phyloP scores from a whole-genome alignment of 1,140 invertebrate species.

The Armadillidium nasatum region DNA sequence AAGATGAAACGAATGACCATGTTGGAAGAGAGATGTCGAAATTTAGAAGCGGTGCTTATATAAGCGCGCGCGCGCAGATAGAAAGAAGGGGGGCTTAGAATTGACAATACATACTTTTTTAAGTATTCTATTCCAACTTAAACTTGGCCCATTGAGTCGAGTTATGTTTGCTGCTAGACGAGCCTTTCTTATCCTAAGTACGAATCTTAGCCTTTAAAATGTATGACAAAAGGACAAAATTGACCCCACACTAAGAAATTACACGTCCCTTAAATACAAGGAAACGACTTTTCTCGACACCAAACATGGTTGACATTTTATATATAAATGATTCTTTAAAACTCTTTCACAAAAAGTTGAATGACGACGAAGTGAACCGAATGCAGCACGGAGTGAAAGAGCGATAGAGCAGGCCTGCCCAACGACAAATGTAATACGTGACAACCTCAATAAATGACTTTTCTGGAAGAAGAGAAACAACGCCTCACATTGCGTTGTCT shows the following conservation, averaged over 20 bases:
- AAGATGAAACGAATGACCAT: not conserved
- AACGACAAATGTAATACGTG: not conserved
- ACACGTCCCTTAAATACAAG: not conserved
- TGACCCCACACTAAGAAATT: not conserved
- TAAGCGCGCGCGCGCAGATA: not conserved
- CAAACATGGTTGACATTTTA: constrained; percentile 1
- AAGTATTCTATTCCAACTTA: not conserved
- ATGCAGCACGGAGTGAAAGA: not conserved
- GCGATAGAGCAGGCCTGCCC: not conserved
- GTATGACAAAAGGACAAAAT: not conserved
- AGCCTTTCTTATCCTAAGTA: not conserved
- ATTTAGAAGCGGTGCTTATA: not conserved
- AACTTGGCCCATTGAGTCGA: not conserved
- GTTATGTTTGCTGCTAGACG: constrained; percentile 5
- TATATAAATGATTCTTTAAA: constrained; percentile 1
- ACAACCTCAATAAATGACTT: not conserved
- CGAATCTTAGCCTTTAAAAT: not conserved
- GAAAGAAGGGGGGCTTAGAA: not conserved
- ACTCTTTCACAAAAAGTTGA: not conserved
- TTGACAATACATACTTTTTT: not conserved
- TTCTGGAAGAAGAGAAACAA: not conserved
- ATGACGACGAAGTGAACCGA: not conserved
- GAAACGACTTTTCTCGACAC: not conserved
- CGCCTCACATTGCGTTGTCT: not conserved
- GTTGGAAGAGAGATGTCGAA: not conserved